Base-by-base conservation (phyloP, 2,888 invertebrate genomes). In the Oxystoma pomonae region DNA sequence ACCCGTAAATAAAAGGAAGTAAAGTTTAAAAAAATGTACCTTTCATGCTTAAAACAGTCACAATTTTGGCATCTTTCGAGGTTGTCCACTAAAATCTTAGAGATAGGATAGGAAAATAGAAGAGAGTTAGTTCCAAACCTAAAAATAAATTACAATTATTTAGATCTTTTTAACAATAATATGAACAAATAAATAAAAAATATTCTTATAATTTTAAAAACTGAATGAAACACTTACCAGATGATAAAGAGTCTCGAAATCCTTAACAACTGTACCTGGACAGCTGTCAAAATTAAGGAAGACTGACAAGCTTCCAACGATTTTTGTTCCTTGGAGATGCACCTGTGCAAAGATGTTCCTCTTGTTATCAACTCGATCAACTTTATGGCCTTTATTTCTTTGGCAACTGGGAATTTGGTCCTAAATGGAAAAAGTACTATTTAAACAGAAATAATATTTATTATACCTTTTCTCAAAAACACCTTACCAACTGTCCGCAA, bases 91-190 rank as follows among this genome's bases (percentile, higher is more conserved):
- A 72, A 55, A 49, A 66, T 61, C 65, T 71, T 72, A 21, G 68
- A 71, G 16, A 73, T 68, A 17, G 58, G 62, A 57, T 67, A 72
- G 12, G 70, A 68, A 67, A 70, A 73, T 53, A 71, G 70, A n/a
- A 72, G 67, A n/a, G 58, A 58, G 65, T 67, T 67, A 7, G 65
- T 59, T 59, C 65, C 58, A n/a, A 65, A 63, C 71, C 72, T 71
- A 58, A 65, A 68, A 69, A 19, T 20, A 19, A n/a, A n/a, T n/a
- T n/a, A n/a, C n/a, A n/a, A n/a, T n/a, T n/a, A n/a, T n/a, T n/a
- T n/a, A n/a, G n/a, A n/a, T n/a, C n/a, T n/a, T n/a, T n/a, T n/a
- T n/a, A n/a, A n/a, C n/a, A n/a, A n/a, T n/a, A n/a, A n/a, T n/a
- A n/a, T n/a, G n/a, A n/a, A n/a, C n/a, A n/a, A n/a, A n/a, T n/a